Base-by-base conservation (phyloP, 2,888 invertebrate species). In the Pseudococcus jackbeardsleyi region DNA sequence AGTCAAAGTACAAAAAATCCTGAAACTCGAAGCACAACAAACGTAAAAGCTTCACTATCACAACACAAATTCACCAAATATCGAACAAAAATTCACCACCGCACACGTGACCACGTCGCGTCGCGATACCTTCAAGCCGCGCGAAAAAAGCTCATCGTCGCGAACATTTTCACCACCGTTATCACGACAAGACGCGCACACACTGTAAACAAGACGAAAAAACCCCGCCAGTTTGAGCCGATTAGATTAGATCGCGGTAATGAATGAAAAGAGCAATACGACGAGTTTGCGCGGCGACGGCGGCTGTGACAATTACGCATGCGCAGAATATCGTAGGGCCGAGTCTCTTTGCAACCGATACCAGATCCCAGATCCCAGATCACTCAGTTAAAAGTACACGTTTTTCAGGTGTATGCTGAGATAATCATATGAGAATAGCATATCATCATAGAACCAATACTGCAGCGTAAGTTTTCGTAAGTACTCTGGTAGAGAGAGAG, bases 91-190 rank as follows among this genome's bases (percentile, higher is more conserved):
- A 54, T 12, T 50, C 50, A 50, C 50, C 54, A 54, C 6, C 12
- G 19, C 22, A 12, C 64, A 64, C 64, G 64, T 64, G 64, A 59
- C 11, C 54, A n/a, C 17, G n/a, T 8, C 54, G 54, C 4, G 1
- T 64, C 64, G 64, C 64, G 64, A 33, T 9, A 22, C 22, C 7
- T 64, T 19, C 19, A 64, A 8, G 64, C 64, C 6, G 9, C 42
- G 42, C 42, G 42, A 42, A 42, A 64, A 64, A 64, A 22, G 64
- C 64, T 22, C 22, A 64, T 64, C 22, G 22, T 64, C 64, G 64
- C 64, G 64, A 64, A 64, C 64, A 64, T 64, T 64, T 64, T 64
- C 64, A 64, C 64, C 64, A 64, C 64, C 64, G 64, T 64, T 64
- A 64, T 19, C 64, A 22, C 64, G 22, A 8, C 64, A 64, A 22